Conservation (phyloP, 1,140 invertebrate genomes). For the Lamellibrachia luymesi region DNA sequence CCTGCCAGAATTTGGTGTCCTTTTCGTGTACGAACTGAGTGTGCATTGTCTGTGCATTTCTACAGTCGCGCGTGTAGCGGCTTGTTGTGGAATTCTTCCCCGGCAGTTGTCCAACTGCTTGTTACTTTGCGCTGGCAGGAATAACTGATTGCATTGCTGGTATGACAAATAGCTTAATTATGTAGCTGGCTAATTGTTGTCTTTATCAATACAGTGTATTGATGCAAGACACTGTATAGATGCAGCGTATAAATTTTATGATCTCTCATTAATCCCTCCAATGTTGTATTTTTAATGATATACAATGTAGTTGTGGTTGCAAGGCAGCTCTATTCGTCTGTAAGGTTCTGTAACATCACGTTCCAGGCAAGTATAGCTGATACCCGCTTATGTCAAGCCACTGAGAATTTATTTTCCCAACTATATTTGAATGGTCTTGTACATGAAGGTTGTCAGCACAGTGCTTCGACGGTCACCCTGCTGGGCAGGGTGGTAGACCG, state of each 20-base stretch:
- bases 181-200: background rate
- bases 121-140: background rate
- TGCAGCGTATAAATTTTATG: background rate
- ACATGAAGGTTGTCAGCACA: background rate
- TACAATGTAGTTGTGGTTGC: background rate
- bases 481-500: background rate
- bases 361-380: background rate
- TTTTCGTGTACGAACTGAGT: background rate
- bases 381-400: background rate
- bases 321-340: background rate
- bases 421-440: background rate
- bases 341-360: background rate
- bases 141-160: background rate
- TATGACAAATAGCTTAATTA: background rate
- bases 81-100: background rate
- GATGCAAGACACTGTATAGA: background rate
- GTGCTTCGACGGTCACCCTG: background rate
- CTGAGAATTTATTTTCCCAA: conserved; percentile 5
- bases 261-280: conserved; percentile 4
- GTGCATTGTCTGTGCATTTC: background rate
- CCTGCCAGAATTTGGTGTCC: background rate
- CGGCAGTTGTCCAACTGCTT: background rate
- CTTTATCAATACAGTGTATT: background rate
- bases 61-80: background rate
- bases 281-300: conserved; percentile 1